phyloP scores from a whole-genome alignment of 92 coral and sea anemone species.

The Phenganax subtilis region DNA sequence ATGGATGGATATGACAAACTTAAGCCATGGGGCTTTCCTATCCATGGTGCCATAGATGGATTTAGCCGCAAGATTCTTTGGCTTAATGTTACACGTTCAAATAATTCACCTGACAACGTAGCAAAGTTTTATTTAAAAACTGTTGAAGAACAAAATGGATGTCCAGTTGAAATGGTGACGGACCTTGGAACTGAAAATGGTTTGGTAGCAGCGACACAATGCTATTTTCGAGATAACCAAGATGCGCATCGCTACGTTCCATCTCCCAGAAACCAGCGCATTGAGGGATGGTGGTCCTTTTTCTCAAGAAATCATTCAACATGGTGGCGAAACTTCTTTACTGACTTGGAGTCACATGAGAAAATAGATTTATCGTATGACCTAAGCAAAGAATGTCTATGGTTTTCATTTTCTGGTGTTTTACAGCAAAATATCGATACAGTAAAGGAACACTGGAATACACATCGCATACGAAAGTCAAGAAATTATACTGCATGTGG shows the following conservation, averaged over 20 bases:
- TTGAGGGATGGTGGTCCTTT: conserved; percentile 67
- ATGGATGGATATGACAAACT: conserved; percentile 53
- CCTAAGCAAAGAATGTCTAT: conserved; percentile 55
- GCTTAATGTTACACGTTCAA: conserved; percentile 19
- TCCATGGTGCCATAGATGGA: conserved; percentile 43
- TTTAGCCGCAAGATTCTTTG: conserved; percentile 31
- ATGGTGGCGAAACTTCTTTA: conserved; percentile 54
- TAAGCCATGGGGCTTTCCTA: conserved; percentile 31
- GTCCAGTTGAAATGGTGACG: conserved; percentile 53
- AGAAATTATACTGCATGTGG: conserved; percentile 56
- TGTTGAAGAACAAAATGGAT: conserved; percentile 41
- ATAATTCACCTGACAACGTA: conserved; percentile 17
- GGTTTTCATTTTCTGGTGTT: conserved; percentile 53
- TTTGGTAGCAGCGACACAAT: conserved; percentile 54
- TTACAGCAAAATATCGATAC: conserved; percentile 48
- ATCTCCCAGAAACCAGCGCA: conserved; percentile 58
- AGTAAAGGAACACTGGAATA: conserved; percentile 66
- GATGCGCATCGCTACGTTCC: conserved; percentile 58
- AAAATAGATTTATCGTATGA: conserved; percentile 44
- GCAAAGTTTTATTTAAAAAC: conserved; percentile 21
- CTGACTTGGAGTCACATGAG: conserved; percentile 53
- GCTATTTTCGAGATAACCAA: conserved; percentile 53
- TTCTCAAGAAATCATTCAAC: conserved; percentile 46
- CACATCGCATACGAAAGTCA: conserved; percentile 51
- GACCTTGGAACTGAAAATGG: conserved; percentile 68